Conservation (phyloP, 2,888 invertebrate species). For the Meliscaeva auricollis region DNA sequence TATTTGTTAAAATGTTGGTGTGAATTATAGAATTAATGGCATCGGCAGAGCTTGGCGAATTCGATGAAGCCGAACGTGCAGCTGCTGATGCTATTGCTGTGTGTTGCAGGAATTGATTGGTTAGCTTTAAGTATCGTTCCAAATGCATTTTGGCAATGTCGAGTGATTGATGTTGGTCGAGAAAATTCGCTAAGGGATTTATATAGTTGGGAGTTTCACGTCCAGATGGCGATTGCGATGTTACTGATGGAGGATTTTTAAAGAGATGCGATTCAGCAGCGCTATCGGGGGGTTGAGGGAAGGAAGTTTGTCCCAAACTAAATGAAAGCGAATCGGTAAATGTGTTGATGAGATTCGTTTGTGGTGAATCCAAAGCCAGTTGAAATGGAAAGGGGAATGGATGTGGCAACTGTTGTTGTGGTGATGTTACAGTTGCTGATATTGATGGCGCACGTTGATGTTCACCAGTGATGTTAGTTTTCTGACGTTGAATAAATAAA, state of each 20-base stretch:
- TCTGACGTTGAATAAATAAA: conserved; percentile 62
- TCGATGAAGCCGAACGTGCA: conserved; percentile 75
- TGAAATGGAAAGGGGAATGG: conserved; percentile 62
- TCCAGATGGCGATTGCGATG: conserved; percentile 47
- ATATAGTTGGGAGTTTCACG: conserved; percentile 68
- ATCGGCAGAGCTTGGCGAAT: conserved; percentile 74
- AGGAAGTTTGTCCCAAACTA: conserved; percentile 16
- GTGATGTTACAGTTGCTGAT: conserved; percentile 56
- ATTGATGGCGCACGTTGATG: conserved; percentile 74
- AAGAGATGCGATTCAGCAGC: conserved; percentile 32
- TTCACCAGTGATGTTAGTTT: conserved; percentile 2
- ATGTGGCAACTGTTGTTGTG: conserved; percentile 62
- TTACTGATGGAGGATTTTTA: conserved; percentile 40
- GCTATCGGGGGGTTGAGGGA: conserved; percentile 1
- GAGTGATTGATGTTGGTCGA: conserved; percentile 80
- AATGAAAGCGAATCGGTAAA: conserved; percentile 61
- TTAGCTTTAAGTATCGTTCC: conserved; percentile 80
- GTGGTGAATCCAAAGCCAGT: conserved; percentile 41
- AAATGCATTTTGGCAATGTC: conserved; percentile 83
- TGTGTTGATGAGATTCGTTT: conserved; percentile 51
- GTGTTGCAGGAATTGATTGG: conserved; percentile 80
- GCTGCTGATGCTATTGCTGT: conserved; percentile 79
- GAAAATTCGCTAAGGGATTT: conserved; percentile 79
- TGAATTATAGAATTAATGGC: conserved; percentile 78
- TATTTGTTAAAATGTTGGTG: conserved; percentile 78